Base-by-base conservation (phyloP, 1,140 invertebrate species). In the Zaprionus inermis region DNA sequence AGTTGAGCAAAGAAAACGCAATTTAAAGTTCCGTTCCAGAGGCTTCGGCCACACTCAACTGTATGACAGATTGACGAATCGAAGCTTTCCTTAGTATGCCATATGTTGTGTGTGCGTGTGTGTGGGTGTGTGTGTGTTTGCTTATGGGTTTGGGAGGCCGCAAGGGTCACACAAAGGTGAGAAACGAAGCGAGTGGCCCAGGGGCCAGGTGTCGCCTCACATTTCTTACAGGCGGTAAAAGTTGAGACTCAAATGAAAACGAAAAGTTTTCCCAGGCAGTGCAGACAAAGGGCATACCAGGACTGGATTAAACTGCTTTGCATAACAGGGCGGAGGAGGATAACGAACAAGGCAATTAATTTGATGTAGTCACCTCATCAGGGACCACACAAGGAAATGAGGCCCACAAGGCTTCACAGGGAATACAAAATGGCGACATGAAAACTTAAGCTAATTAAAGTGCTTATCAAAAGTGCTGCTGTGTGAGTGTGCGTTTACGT, bases 391-490 rank as follows among this genome's bases (percentile, higher is more conserved):
- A 16, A 49, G 18, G 18, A 49, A 32, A 32, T 10, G 30, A 32
- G 30, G 30, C 44, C 20, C 10, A 44, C n/a, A 44, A 18, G 49
- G 71, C 34, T 32, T 34, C 51, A 18, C 38, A 55, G 72, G 72
- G 60, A 65, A 74, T 49, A 32, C 60, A 52, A 79, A 78, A 68
- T 71, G 61, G 52, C 82, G 60, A 59, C 58, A 71, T 72, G 81
- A 72, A 78, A 85, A 76, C 79, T 88, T 82, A 66, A 71, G 76
- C 81, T 88, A 86, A 86, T 86, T 86, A 86, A 82, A 79, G 55
- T 46, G 30, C 72, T 74, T 78, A 64, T 74, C 46, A 70, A 76
- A 76, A 81, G 72, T 60, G 57, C 36, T 36, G 28, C 55, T 46
- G 11, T 11, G 5, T 38, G 57, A 28, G 30, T 34, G 30, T 49